Base-by-base conservation (phyloP, 2,797 vertebrate species). In the Rousettus madagascariensis region DNA sequence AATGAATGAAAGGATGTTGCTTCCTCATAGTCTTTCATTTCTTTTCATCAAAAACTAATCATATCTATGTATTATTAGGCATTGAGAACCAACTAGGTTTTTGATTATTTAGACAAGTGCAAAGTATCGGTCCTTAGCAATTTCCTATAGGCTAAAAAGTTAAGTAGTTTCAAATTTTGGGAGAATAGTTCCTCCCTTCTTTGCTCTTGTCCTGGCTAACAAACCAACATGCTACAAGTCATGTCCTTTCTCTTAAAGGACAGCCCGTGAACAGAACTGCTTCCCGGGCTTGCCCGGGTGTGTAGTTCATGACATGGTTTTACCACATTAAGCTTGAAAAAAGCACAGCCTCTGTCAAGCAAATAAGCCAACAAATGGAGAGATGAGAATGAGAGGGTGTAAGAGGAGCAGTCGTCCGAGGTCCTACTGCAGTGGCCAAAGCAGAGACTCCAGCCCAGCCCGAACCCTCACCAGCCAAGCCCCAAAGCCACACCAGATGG, bases 401-500 rank as follows among this genome's bases (percentile, higher is more conserved):
- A 0, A 86, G 96, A 65, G 22, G 49, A 80, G 78, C 49, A 10
- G 22, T 72, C 63, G 88, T 95, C 86, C 69, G 79, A n/a, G 94
- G 36, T 97, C 97, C 96, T 97, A 97, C 98, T 93, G 97, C 63
- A 12, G 91, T 97, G 96, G 96, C 97, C 98, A 98, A 98, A 97
- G 96, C 97, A 19, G 93, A 78, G 17, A 98, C 94, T 97, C 98
- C 77, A 95, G 97, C 71, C 96, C 90, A 95, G 68, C 87, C 87
- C 84, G 2, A 49, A 53, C 74, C 66, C 94, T 97, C 96, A 97
- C 96, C 97, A 98, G 98, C 98, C 97, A 98, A 97, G 93, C 96
- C 98, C 97, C 96, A 97, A 96, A 98, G 95, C 97, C 98, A 98
- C 97, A 97, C 97, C 90, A 97, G 95, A 98, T 97, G 97, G 97